Conservation (phyloP, 2,797 vertebrate species). For the Syngnathus rostellatus region DNA sequence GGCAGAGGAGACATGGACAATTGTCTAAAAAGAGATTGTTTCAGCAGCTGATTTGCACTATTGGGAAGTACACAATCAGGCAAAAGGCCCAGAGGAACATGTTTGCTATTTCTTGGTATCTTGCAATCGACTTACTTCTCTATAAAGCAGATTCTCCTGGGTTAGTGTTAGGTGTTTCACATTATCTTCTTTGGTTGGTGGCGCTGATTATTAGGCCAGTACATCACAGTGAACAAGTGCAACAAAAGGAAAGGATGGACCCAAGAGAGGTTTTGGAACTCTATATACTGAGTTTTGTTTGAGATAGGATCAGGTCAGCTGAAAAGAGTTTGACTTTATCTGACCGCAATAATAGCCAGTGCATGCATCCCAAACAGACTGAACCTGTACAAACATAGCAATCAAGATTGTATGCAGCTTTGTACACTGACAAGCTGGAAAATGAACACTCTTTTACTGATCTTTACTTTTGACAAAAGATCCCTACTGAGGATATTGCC, state of each 20-base stretch:
- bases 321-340: conserved; percentile 17
- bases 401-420: not conserved
- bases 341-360: not conserved
- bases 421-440: not conserved
- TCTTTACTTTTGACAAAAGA: conserved; percentile 22
- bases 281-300: conserved; percentile 29
- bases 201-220: conserved; percentile 53
- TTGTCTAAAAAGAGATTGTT: conserved; percentile 11
- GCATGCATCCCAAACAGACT: not conserved
- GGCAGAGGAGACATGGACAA: conserved; percentile 4
- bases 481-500: conserved; percentile 8
- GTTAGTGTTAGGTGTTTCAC: conserved; percentile 26
- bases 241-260: conserved; percentile 6
- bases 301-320: conserved; percentile 32
- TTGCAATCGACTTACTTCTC: conserved; percentile 42
- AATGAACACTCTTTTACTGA: not conserved
- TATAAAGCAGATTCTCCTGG: conserved; percentile 37
- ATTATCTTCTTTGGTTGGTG: conserved; percentile 40
- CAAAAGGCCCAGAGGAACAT: conserved; percentile 36
- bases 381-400: not conserved
- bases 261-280: conserved; percentile 32
- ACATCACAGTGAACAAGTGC: conserved; percentile 39
- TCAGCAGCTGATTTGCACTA: conserved; percentile 17
- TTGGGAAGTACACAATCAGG: conserved; percentile 15
- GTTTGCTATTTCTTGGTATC: conserved; percentile 38